phyloP scores from a whole-genome alignment of 2,797 vertebrate species.

The Epinephelus malabaricus region DNA sequence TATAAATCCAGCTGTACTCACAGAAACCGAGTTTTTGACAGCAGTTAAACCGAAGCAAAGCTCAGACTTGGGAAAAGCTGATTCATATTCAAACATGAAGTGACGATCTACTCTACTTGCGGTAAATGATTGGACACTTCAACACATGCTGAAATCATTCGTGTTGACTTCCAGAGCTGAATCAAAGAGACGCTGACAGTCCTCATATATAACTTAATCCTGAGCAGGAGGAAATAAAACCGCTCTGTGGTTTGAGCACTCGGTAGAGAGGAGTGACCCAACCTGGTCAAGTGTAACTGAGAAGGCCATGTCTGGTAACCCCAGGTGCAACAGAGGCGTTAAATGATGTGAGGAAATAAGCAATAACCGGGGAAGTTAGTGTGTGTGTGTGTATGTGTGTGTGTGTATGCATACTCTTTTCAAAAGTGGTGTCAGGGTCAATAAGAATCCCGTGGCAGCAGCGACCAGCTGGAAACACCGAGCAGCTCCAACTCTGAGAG shows the following conservation, averaged over 20 bases:
- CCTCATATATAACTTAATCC: slow-evolving; percentile 82
- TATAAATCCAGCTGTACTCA: not conserved
- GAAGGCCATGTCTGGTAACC: slow-evolving; percentile 73
- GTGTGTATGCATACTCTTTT: slow-evolving; percentile 34
- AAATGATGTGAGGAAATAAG: slow-evolving; percentile 78
- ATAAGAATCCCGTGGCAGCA: slow-evolving; percentile 56
- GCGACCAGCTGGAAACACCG: slow-evolving; percentile 64
- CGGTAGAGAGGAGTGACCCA: slow-evolving; percentile 47
- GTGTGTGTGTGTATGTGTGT: slow-evolving; percentile 19
- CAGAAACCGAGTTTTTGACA: not conserved
- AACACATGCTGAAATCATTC: slow-evolving; percentile 75
- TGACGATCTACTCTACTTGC: slow-evolving; percentile 51
- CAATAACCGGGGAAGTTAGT: slow-evolving; percentile 58
- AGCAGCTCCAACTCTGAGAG: slow-evolving; percentile 22
- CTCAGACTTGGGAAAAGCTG: slow-evolving; percentile 40
- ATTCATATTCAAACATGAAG: slow-evolving; percentile 58
- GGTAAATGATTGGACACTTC: slow-evolving; percentile 58
- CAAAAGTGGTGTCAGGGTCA: slow-evolving; percentile 58
- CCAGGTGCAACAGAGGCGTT: slow-evolving; percentile 70
- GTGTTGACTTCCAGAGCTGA: slow-evolving; percentile 65
- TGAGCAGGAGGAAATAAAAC: slow-evolving; percentile 75
- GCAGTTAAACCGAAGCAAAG: not conserved
- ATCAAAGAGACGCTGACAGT: slow-evolving; percentile 83
- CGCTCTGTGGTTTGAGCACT: slow-evolving; percentile 54
- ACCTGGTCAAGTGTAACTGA: slow-evolving; percentile 75